Evolutionary conservation across 1,140 invertebrate species (phyloP).

Genomic region (Zaprionus vittiger): DNA sequence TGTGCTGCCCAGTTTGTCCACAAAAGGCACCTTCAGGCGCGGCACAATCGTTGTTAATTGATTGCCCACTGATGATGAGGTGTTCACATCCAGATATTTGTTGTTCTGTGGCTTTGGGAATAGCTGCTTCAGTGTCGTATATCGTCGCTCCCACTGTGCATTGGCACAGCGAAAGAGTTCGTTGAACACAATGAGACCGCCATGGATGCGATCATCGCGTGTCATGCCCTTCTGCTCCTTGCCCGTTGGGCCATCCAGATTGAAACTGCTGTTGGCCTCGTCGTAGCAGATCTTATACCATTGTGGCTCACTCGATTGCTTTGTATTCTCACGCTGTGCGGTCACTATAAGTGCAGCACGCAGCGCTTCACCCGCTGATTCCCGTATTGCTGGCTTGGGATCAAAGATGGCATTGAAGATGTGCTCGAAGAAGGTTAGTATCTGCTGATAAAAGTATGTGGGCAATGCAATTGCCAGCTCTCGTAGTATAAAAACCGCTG

Average conservation of each 20-base stretch:
- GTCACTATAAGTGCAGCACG: constrained; percentile 97
- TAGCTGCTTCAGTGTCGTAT: constrained; percentile 88
- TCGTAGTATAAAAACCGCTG: constrained; percentile 95
- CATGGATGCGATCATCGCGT: constrained; percentile 96
- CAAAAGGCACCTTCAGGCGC: constrained; percentile 83
- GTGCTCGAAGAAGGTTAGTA: constrained; percentile 97
- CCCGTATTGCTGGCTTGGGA: constrained; percentile 95
- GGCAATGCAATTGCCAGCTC: constrained; percentile 98
- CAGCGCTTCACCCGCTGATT: constrained; percentile 96
- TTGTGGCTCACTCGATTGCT: constrained; percentile 94
- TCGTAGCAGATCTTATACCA: constrained; percentile 97
- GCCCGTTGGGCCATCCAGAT: constrained; percentile 86
- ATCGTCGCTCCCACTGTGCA: constrained; percentile 93
- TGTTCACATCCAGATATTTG: constrained; percentile 64
- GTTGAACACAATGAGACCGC: constrained; percentile 96
- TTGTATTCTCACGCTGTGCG: constrained; percentile 95
- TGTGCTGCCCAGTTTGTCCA: constrained; percentile 73
- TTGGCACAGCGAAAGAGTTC: constrained; percentile 97
- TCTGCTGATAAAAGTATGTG: constrained; percentile 99
- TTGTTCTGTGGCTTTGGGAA: constrained; percentile 84
- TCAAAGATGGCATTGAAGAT: constrained; percentile 97
- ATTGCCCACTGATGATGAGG: constrained; percentile 40
- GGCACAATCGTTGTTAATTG: constrained; percentile 82
- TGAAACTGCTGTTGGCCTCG: constrained; percentile 93
- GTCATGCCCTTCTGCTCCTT: constrained; percentile 91